Evolutionary conservation across 1,140 invertebrate species (phyloP), one percentile per base, ranked within the genome.

Genomic region (Rhizoglyphus robini): DNA sequence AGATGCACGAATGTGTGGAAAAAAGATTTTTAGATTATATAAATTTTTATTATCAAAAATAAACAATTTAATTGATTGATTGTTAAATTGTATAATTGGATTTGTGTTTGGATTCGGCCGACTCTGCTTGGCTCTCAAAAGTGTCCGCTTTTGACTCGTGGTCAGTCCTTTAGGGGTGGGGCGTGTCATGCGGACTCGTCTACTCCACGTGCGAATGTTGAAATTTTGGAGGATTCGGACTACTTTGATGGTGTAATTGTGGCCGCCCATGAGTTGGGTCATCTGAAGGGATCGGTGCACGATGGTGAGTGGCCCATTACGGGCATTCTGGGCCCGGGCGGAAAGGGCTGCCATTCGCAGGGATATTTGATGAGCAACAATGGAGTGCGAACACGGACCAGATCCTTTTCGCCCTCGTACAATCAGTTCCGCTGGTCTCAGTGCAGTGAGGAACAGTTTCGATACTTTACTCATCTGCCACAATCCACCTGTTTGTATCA

Each of bases 301-400:
- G 58, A 60, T 60, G 58, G 58, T 2, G 29, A 34, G 23, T 60
- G 58, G 58, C 58, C 58, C 23, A 4, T 60, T 3, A 32, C 15
- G 11, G 27, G 15, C 8, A 60, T 60, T 60, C 15, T 2, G 13
- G 58, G 58, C 29, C 58, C 58, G 1, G 58, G 58, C 1, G 58
- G 58, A 11, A 18, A 8, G 13, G 27, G 27, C 15, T 60, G 58
- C 36, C n/a, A 8, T 34, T 8, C 15, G 13, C 4, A 34, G 3
- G 15, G 15, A 18, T 46, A 3, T n/a, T 3, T 60, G 27, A 60
- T 60, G 58, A 46, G 29, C 36, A 18, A 15, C 1, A 29, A 30
- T 18, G 15, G 29, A 18, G 51, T 8, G 20, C 20, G 5, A 20
- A 29, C 18, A 13, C 5, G 5, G 8, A 27, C 8, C 15, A 32